Evolutionary conservation across 2,888 invertebrate genomes (phyloP), one percentile per base, ranked within the genome.

Genomic region (Agriotes lineatus): DNA sequence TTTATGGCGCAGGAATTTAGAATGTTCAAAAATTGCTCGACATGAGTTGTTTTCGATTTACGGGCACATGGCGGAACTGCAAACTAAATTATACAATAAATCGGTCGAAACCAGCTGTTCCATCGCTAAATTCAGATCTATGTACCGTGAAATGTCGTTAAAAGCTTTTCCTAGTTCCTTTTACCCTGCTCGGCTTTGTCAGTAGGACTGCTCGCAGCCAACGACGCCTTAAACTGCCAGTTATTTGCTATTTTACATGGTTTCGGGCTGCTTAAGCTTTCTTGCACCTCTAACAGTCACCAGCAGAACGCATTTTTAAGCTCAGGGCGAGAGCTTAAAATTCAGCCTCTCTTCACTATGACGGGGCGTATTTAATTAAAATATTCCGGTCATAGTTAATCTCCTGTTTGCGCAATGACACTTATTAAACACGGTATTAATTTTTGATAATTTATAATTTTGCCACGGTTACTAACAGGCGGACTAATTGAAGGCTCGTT

Each of bases 121-220:
- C n/a, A 14, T 58, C 16, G 10, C 42, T 44, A 42, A 58, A 58
- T 42, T 42, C 42, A 58, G 44, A 42, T 58, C 39, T 58, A 42
- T 58, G 42, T 58, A 58, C 22, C 44, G 42, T 58, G 42, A 58
- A 58, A 58, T 58, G 58, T 58, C 45, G 64, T 64, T 64, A 48
- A 64, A 64, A 64, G 64, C 64, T 64, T 64, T 64, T 64, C 64
- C 64, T 64, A 64, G 64, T 64, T 64, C 57, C 57, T 56, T 45
- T 57, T 25, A 57, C 33, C 45, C 22, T 56, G 56, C 44, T 64
- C 45, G 33, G 45, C 57, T 57, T 57, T 37, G 35, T 44, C 39
- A 39, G 22, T 45, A 48, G 64, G 35, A 45, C 45, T 56, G 56
- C 12, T 35, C 48, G 60, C 35, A 60, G 37, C 60, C 33, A 37